These are phyloP conservation scores for Catharus minimus DNA, from an alignment of 2,113 vertebrate genomes.

Conservation along the genomic window DNA sequence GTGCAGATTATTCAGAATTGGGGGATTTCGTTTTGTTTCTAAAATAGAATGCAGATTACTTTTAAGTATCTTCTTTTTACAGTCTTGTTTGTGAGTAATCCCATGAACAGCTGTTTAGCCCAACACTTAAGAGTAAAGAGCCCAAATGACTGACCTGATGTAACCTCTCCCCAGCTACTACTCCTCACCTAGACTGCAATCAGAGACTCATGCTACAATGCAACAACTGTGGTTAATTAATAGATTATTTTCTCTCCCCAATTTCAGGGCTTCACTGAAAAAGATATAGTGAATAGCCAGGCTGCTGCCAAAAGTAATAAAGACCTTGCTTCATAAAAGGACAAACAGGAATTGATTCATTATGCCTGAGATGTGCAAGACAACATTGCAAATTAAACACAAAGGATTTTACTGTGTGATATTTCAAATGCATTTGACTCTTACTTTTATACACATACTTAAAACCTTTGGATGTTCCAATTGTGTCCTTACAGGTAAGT, in stretches of 20 bases:
- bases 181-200: background rate
- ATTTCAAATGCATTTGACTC: background rate
- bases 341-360: background rate
- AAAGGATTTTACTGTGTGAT: background rate
- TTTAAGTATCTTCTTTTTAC: conserved; percentile 32
- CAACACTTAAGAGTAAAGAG: background rate
- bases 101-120: background rate
- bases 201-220: background rate
- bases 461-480: background rate
- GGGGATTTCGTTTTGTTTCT: conserved; percentile 1
- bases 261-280: background rate
- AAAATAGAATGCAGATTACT: conserved; percentile 5
- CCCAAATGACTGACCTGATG: background rate
- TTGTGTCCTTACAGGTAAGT: background rate
- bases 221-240: background rate
- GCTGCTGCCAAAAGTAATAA: background rate
- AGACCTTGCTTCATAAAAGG: background rate
- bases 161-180: background rate
- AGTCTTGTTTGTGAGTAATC: conserved; percentile 4
- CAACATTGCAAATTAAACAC: background rate
- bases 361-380: background rate
- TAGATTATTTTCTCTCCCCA: background rate
- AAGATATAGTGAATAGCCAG: background rate
- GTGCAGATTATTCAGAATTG: conserved; percentile 23
- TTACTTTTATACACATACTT: background rate